Conservation (phyloP, 2,113 vertebrate species). For the Poecilia latipinna region DNA sequence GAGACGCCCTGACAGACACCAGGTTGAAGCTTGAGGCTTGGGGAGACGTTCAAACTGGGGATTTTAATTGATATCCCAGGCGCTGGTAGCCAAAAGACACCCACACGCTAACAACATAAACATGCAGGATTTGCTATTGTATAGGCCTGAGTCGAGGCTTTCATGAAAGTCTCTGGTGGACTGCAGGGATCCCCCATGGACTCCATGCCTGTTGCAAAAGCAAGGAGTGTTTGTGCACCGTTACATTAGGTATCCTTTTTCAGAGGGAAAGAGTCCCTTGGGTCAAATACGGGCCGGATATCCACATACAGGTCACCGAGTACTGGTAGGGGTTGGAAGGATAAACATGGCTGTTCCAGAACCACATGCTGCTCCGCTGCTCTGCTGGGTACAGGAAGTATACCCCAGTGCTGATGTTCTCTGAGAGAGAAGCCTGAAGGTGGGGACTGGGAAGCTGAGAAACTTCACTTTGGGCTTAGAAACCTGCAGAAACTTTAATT, state of each 20-base stretch:
- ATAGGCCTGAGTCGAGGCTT: constrained; percentile 87
- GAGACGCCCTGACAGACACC: constrained; percentile 63
- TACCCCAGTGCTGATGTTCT: constrained; percentile 78
- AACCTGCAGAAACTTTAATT: constrained; percentile 30
- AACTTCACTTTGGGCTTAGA: constrained; percentile 37
- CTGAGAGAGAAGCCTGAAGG: constrained; percentile 62
- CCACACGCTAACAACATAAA: constrained; percentile 91
- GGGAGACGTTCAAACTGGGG: constrained; percentile 67
- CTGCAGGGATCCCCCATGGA: constrained; percentile 53
- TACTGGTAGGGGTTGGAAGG: constrained; percentile 86
- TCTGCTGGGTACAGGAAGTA: constrained; percentile 84
- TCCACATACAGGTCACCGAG: constrained; percentile 94
- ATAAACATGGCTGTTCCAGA: constrained; percentile 87
- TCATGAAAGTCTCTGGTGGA: constrained; percentile 81
- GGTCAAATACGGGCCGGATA: constrained; percentile 96
- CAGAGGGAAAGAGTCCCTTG: constrained; percentile 94
- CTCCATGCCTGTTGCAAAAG: constrained; percentile 97
- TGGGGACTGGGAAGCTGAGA: constrained; percentile 47
- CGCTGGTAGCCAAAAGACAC: constrained; percentile 92
- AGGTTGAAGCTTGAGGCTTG: constrained; percentile 59
- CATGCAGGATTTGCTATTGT: constrained; percentile 93
- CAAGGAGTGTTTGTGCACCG: constrained; percentile 92
- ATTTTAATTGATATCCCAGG: constrained; percentile 98
- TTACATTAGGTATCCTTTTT: constrained; percentile 99
- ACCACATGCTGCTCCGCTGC: constrained; percentile 89